Base-by-base conservation (phyloP, 2,888 invertebrate species). In the Mesochorus sp. region DNA sequence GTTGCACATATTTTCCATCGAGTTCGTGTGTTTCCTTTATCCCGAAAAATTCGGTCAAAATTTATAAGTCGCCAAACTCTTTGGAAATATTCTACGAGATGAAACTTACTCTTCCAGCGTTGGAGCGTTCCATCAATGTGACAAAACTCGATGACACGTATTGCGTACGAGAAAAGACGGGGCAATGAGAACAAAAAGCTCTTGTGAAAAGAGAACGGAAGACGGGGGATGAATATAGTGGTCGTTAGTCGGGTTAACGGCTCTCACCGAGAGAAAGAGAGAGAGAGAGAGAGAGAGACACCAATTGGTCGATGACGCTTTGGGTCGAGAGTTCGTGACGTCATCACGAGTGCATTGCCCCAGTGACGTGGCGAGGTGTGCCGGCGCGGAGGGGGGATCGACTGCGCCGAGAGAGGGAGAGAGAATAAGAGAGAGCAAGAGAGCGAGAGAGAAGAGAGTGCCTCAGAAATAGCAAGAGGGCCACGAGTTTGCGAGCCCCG, bases 291-390 rank as follows among this genome's bases (percentile, higher is more conserved):
- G 51, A 28, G 44, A 62, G 68, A 44, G 53, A 59, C 28, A 71
- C 88, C 85, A 86, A 89, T 88, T 88, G 88, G 88, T 89, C 89
- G 88, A 89, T 89, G 89, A 88, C 88, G 89, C 84, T 85, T 83
- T 82, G 73, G 84, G 83, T 84, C 73, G 77, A 70, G 64, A 72
- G 85, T 83, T 80, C 83, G 87, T 89, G 88, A 89, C 87, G 87
- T 88, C 87, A 88, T 83, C 76, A 83, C 53, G 82, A 86, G 89
- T 88, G 88, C 89, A 88, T 86, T 89, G 89, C 88, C 85, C 88
- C 84, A 84, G 85, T 88, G 87, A 88, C 88, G 89, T 88, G 86
- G 84, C 73, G 82, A 80, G 82, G 81, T 82, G 83, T 84, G 82
- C 83, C 80, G 82, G 82, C 82, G 83, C 82, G 83, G 84, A 83